Base-by-base conservation (phyloP, 2,888 invertebrate species). In the Neoaliturus tenellus region DNA sequence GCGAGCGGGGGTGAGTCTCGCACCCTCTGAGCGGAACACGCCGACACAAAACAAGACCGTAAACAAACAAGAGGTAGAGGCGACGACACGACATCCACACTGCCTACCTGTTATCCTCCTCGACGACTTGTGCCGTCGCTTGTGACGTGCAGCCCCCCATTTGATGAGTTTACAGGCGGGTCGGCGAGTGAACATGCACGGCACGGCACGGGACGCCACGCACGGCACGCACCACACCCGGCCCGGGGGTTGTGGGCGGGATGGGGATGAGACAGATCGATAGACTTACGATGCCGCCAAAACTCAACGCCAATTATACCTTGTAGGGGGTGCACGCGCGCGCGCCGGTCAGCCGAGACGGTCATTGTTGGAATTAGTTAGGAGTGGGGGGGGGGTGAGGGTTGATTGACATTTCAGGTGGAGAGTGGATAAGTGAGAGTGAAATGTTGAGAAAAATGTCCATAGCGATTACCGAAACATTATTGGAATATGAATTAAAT, bases 131-230 rank as follows among this genome's bases (percentile, higher is more conserved):
- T 31, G 6, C 8, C 12, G 71, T 71, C 82, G 82, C 41, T 82
- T 82, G 82, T 55, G 82, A 82, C 82, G 82, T 82, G 73, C 82
- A 82, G 82, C 82, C 82, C 55, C 82, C 82, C 82, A 82, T 82
- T 82, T 82, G 73, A 82, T 39, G 55, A 82, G 55, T 82, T 73
- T 73, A 73, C 48, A 73, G 71, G 41, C 73, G 41, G n/a, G n/a
- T n/a, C n/a, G n/a, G 14, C 33, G 28, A 28, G 35, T n/a, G 51
- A 82, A 82, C 82, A 82, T 82, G 51, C 82, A 82, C 82, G 31
- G 28, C 5, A 80, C n/a, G 55, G 55, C 58, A 80, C 58, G 80
- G 5, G 71, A n/a, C n/a, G 71, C n/a, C n/a, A 67, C 28, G 67
- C 10, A 81, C 58, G 39, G 51, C 82, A 82, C 82, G 82, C 69